These are phyloP conservation scores for Tachycineta bicolor DNA, from an alignment of 2,113 vertebrate genomes.

Conservation along the genomic window DNA sequence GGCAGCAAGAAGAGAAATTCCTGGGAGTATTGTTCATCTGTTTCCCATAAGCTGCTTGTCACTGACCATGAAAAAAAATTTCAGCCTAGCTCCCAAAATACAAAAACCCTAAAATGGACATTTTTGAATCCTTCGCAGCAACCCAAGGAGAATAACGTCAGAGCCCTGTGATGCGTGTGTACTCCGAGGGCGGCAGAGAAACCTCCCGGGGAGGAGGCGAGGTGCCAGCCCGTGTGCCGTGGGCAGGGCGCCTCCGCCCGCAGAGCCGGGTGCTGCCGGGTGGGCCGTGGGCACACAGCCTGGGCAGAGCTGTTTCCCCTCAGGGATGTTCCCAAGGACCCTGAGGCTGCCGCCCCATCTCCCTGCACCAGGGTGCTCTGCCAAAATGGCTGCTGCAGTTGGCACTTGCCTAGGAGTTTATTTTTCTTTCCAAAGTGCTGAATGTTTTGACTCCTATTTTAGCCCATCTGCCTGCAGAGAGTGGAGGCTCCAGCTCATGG, in stretches of 20 bases:
- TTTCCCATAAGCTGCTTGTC: constrained; percentile 58
- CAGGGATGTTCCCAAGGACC: not conserved
- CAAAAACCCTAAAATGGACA: constrained; percentile 63
- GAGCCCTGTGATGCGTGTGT: not conserved
- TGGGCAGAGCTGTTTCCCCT: not conserved
- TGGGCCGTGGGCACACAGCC: not conserved
- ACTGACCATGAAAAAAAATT: constrained; percentile 29
- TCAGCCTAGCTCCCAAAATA: constrained; percentile 34
- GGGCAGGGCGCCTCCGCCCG: accelerated
- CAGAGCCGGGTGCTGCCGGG: not conserved
- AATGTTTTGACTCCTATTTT: not conserved
- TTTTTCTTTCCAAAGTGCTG: not conserved
- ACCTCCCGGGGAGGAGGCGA: not conserved
- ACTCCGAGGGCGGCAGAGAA: not conserved
- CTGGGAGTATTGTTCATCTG: constrained; percentile 53
- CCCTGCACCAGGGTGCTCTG: accelerated
- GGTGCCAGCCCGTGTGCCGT: not conserved
- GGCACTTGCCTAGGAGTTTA: not conserved
- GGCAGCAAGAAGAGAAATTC: constrained; percentile 56
- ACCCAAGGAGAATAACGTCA: not conserved
- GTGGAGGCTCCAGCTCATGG: accelerated
- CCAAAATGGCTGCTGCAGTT: not conserved
- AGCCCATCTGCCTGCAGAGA: not conserved
- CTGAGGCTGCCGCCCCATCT: not conserved
- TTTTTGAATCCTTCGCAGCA: constrained; percentile 19